phyloP scores from a whole-genome alignment of 1,140 invertebrate species.

The Magallana angulata region DNA sequence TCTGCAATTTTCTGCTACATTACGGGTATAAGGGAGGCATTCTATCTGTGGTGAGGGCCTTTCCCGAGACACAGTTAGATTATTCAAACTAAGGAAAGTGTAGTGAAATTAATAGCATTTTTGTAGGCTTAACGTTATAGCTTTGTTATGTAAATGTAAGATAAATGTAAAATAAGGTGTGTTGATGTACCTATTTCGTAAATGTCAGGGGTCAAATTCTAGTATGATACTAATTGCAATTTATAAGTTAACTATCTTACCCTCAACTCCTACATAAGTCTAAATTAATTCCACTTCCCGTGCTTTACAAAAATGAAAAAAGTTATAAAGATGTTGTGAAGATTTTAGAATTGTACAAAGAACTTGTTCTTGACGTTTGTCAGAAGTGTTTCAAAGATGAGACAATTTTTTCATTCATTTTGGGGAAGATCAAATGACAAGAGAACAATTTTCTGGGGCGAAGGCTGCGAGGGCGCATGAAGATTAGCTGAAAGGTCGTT shows the following conservation, averaged over 20 bases:
- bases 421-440: slow-evolving; percentile 56
- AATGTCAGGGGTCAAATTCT: no score
- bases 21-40: no score
- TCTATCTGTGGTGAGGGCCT: no score
- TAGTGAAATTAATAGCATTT: no score
- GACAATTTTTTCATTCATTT: slow-evolving; percentile 49
- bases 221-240: no score
- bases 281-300: slow-evolving; percentile 52
- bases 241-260: not conserved
- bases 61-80: no score
- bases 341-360: slow-evolving; percentile 49
- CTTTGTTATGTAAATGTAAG: no score
- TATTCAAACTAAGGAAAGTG: no score
- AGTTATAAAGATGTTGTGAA: slow-evolving; percentile 54
- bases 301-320: slow-evolving; percentile 56
- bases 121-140: no score
- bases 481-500: slow-evolving; percentile 9
- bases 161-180: no score
- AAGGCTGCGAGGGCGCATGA: slow-evolving; percentile 38
- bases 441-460: slow-evolving; percentile 55
- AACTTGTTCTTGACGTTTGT: slow-evolving; percentile 36
- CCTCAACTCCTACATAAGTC: slow-evolving; percentile 33
- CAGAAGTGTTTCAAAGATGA: not conserved
- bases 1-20: no score
- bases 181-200: no score